These are phyloP conservation scores for Pentamera pediparva DNA, from an alignment of 53 echinoderm and acorn worm genomes.

Conservation along the genomic window DNA sequence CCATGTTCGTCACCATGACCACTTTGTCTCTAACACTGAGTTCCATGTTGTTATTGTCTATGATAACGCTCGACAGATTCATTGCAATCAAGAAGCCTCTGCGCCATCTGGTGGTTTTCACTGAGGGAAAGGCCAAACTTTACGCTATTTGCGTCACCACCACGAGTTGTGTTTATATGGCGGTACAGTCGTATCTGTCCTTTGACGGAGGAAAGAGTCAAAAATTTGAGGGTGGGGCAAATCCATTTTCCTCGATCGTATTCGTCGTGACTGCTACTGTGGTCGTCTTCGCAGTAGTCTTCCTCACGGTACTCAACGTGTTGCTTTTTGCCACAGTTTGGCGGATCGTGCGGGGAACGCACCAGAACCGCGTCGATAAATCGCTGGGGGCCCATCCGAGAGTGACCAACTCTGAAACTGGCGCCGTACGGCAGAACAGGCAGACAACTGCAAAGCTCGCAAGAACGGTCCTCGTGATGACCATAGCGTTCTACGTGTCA, in stretches of 20 bases:
- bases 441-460: no score
- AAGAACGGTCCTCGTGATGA: slow-evolving; percentile 5
- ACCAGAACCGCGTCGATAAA: no score
- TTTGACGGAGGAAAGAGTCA: neutral
- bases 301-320: neutral
- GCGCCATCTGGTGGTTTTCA: slow-evolving; percentile 1
- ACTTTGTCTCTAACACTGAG: slow-evolving; percentile 5
- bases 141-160: neutral
- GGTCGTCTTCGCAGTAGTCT: neutral
- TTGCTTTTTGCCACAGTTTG: no score
- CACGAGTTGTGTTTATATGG: neutral
- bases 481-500: neutral
- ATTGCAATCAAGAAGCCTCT: neutral
- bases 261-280: neutral
- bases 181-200: neutral
- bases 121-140: neutral
- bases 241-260: neutral
- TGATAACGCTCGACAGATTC: neutral
- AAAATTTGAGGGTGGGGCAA: no score
- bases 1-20: slow-evolving; percentile 5
- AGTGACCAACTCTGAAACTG: no score
- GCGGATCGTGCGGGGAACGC: no score
- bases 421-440: no score
- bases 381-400: no score
- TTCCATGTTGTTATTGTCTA: neutral